Conservation (phyloP, 2,888 invertebrate genomes). For the Bombyx huttoni region DNA sequence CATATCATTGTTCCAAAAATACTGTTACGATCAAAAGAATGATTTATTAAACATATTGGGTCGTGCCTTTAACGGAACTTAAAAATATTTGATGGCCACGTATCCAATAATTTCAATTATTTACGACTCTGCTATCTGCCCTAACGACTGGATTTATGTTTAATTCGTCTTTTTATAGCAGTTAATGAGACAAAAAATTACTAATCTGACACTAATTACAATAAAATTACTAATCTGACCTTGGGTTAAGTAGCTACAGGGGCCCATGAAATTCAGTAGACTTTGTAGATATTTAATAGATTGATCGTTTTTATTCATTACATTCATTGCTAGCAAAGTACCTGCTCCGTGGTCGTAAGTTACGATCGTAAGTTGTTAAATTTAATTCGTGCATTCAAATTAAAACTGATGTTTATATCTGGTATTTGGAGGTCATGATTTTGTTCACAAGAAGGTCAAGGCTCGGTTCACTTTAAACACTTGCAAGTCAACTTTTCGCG, state of each 20-base stretch:
- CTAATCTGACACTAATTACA: no score
- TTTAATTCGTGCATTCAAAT: no score
- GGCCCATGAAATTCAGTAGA: neutral
- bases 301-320: neutral
- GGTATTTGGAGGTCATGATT: neutral
- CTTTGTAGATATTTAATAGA: neutral
- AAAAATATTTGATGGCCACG: slow-evolving; percentile 2
- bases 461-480: slow-evolving; percentile 33
- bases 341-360: neutral
- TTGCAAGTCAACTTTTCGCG: slow-evolving; percentile 37
- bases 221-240: no score
- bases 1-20: slow-evolving; percentile 2
- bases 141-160: neutral
- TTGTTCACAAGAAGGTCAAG: slow-evolving; percentile 33
- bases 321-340: neutral
- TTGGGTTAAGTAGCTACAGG: no score
- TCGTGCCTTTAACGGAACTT: slow-evolving; percentile 1
- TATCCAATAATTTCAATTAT: neutral
- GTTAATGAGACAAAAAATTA: no score
- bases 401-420: no score
- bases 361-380: neutral
- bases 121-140: neutral
- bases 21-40: slow-evolving; percentile 4
- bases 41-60: slow-evolving; percentile 4
- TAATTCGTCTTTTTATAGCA: neutral